Conservation (phyloP, 2,888 invertebrate species). For the Hemithea aestivaria region DNA sequence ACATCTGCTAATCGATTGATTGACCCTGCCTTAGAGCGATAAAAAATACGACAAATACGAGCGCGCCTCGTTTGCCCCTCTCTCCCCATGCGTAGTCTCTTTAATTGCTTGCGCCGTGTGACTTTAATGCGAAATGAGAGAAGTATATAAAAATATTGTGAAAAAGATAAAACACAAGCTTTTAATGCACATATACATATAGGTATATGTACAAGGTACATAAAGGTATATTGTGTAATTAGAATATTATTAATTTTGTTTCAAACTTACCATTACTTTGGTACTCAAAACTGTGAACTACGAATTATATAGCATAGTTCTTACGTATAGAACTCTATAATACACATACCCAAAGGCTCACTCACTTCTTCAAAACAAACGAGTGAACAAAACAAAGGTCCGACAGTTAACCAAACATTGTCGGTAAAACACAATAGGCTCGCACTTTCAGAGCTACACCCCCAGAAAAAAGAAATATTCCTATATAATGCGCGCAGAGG, state of each 20-base stretch:
- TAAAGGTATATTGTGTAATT: too few relatives aligned
- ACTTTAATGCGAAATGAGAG: conserved; percentile 23
- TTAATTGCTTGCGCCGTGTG: conserved; percentile 42
- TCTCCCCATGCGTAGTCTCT: conserved; percentile 40
- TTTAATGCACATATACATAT: too few relatives aligned
- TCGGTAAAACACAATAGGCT: conserved; percentile 48
- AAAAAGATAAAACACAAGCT: too few relatives aligned
- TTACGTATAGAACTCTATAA: too few relatives aligned
- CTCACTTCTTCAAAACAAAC: too few relatives aligned
- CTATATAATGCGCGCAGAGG: conserved; percentile 61
- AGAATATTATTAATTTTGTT: too few relatives aligned
- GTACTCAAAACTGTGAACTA: too few relatives aligned
- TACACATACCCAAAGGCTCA: too few relatives aligned
- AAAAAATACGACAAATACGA: conserved; percentile 51
- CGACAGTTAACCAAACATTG: conserved; percentile 46
- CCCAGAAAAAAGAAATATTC: conserved; percentile 50
- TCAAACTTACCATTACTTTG: too few relatives aligned
- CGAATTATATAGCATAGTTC: too few relatives aligned
- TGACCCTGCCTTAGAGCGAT: conserved; percentile 65
- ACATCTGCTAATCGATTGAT: conserved; percentile 77
- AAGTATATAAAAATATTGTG: conserved; percentile 9
- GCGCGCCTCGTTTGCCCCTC: conserved; percentile 45
- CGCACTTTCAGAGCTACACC: conserved; percentile 32
- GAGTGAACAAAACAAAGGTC: conserved; percentile 33
- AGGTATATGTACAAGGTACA: too few relatives aligned